Evolutionary conservation across 2,888 invertebrate species (phyloP).

Genomic region (Hirtodrosophila alboralis): DNA sequence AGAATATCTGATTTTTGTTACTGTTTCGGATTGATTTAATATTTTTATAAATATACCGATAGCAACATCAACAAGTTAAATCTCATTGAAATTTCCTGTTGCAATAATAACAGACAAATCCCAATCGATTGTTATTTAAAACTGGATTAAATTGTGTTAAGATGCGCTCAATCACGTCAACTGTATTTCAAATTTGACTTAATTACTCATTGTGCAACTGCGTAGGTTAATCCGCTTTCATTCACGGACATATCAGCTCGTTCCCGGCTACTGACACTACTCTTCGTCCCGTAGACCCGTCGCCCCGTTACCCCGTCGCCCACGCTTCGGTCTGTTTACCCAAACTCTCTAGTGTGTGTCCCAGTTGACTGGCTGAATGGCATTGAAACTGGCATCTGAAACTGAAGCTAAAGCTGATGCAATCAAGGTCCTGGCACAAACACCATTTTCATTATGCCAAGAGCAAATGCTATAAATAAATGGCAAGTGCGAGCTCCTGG

Average conservation of each 20-base stretch:
- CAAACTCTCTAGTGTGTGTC: no score
- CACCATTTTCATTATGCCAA: constrained; percentile 23
- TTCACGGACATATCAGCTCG: constrained; percentile 18
- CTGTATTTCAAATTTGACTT: constrained; percentile 8
- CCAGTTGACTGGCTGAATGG: neutral
- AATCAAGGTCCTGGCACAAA: constrained; percentile 8
- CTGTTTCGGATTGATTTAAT: no score
- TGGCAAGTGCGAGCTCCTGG: constrained; percentile 14
- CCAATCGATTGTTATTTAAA: no score
- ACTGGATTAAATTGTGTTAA: neutral
- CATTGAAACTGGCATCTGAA: constrained; percentile 16
- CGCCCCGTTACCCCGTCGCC: no score
- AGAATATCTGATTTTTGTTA: no score
- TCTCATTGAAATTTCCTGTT: no score
- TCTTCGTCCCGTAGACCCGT: no score
- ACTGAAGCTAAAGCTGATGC: constrained; percentile 12
- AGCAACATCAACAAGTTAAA: no score
- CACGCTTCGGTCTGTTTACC: no score
- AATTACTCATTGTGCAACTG: constrained; percentile 28
- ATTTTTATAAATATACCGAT: no score
- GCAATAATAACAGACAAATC: neutral
- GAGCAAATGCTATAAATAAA: constrained; percentile 51
- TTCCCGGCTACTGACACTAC: neutral
- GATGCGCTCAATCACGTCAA: constrained; percentile 2
- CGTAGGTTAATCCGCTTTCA: constrained; percentile 27